phyloP scores from a whole-genome alignment of 2,113 vertebrate genomes.

The Oenanthe melanoleuca region DNA sequence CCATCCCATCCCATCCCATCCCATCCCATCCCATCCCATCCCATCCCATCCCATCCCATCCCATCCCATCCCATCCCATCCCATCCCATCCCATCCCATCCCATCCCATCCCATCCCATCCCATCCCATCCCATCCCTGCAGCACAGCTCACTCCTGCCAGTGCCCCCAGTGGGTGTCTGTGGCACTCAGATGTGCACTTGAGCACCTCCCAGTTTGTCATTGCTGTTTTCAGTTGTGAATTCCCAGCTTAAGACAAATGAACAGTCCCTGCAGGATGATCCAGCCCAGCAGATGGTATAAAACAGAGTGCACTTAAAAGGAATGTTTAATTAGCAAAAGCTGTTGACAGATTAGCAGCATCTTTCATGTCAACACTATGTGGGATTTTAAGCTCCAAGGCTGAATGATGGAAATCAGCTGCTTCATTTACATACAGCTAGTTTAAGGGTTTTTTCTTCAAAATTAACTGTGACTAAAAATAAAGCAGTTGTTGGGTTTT shows the following conservation, averaged over 20 bases:
- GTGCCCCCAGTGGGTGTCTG: accelerated
- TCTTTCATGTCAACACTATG: not conserved
- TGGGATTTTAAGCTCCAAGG: not conserved
- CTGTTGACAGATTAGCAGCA: not conserved
- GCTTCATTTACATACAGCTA: not conserved
- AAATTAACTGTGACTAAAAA: not conserved
- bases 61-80: accelerated
- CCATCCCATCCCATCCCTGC: not conserved
- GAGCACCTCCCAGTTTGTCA: not conserved
- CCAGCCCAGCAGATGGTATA: not conserved
- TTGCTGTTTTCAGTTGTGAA: not conserved
- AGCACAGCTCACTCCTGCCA: not conserved
- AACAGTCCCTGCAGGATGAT: not conserved
- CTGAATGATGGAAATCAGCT: not conserved
- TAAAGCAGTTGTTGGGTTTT: not conserved
- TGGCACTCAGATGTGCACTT: not conserved
- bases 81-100: too few relatives aligned
- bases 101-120: accelerated
- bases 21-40: not conserved
- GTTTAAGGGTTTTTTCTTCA: not conserved
- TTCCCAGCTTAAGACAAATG: not conserved
- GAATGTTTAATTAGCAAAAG: not conserved
- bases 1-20: not conserved
- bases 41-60: not conserved
- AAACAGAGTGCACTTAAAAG: not conserved